Evolutionary conservation across 2,113 vertebrate species (phyloP).

Genomic region (Herpailurus yagouaroundi): DNA sequence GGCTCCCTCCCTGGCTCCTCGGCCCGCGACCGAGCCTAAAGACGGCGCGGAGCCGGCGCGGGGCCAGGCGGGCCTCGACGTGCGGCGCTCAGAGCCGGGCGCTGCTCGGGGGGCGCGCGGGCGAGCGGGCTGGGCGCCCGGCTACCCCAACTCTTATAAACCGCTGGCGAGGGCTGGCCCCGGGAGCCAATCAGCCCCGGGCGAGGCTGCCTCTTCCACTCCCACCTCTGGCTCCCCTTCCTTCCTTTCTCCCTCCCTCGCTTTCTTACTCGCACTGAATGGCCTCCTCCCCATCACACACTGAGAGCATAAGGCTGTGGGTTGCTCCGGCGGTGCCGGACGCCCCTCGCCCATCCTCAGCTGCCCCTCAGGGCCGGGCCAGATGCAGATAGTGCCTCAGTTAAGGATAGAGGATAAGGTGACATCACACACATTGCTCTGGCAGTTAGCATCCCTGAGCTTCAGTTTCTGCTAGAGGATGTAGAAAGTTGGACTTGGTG

Average conservation of each 20-base stretch:
- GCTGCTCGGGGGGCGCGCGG: conserved; percentile 27
- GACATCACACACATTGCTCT: fast-evolving
- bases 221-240: conserved; percentile 64
- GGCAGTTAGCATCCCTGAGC: not conserved
- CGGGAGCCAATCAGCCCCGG: conserved; percentile 74
- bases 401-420: not conserved
- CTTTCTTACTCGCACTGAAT: not conserved
- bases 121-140: conserved; percentile 24
- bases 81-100: not conserved
- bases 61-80: conserved; percentile 37
- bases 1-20: not conserved
- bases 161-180: conserved; percentile 54
- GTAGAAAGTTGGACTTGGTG: not conserved
- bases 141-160: conserved; percentile 76
- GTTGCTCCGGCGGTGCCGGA: not conserved
- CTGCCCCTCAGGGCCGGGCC: not conserved
- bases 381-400: too few species aligned
- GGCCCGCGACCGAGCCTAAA: not conserved
- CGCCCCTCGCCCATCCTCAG: not conserved
- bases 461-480: not conserved
- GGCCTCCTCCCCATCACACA: conserved; percentile 19
- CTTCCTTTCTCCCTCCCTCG: conserved; percentile 61
- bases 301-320: not conserved
- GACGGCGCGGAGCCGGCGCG: not conserved
- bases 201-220: conserved; percentile 63